Conservation (phyloP, 2,113 vertebrate species). For the Toxotes chatareus region DNA sequence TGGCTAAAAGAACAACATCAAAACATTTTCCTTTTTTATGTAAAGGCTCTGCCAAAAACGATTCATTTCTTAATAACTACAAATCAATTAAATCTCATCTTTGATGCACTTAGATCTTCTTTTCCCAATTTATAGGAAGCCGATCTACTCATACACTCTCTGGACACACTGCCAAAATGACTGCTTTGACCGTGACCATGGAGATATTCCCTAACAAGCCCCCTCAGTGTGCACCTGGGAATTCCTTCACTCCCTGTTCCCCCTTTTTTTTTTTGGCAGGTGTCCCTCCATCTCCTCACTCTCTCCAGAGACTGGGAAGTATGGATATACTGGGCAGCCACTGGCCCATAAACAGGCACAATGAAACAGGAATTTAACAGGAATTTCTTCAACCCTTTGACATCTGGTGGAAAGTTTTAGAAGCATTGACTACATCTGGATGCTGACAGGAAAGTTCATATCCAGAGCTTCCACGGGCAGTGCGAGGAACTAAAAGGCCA, state of each 20-base stretch:
- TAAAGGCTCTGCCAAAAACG: background rate
- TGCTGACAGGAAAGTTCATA: constrained; percentile 10
- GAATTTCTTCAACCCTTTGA: constrained; percentile 29
- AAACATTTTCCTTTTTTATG: constrained; percentile 19
- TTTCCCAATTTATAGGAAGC: background rate
- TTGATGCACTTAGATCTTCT: background rate
- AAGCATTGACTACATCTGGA: constrained; percentile 28
- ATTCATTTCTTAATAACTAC: background rate
- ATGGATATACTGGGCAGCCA: constrained; percentile 45
- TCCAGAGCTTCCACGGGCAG: constrained; percentile 1
- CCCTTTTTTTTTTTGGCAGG: constrained; percentile 43
- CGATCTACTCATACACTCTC: background rate
- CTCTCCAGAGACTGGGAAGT: constrained; percentile 31
- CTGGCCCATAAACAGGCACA: constrained; percentile 53
- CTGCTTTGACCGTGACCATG: constrained; percentile 51
- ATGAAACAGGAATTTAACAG: constrained; percentile 62
- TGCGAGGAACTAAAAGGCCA: background rate
- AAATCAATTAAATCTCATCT: background rate
- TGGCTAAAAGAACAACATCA: constrained; percentile 17
- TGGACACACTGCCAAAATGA: background rate
- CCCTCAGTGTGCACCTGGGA: constrained; percentile 49
- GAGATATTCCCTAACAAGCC: constrained; percentile 57
- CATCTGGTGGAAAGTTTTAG: constrained; percentile 59
- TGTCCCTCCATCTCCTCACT: constrained; percentile 38
- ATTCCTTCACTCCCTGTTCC: constrained; percentile 1